Evolutionary conservation across 2,888 invertebrate species (phyloP), one percentile per base, ranked within the genome.

Genomic region (Theretra japonica): DNA sequence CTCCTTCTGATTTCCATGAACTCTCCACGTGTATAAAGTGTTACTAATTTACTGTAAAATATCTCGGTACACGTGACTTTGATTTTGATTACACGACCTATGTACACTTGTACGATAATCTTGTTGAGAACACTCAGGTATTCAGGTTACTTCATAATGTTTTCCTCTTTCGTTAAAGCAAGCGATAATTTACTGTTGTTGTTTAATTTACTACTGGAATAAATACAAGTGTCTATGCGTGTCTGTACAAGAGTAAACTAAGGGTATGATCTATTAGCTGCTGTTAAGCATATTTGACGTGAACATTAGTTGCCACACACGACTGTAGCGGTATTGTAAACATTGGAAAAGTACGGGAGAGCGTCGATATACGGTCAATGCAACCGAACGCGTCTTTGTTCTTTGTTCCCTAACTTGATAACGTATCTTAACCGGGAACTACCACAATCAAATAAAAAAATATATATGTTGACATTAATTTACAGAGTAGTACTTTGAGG

Each of bases 301-400:
- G 86, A 80, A 85, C 81, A 86, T 88, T 86, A 88, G 82, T 77
- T 80, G 74, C 75, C 79, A 86, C 81, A 83, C 84, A 83, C 80
- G 83, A 80, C 83, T 77, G 78, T 77, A 79, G 79, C 77, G 75
- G 73, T 79, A 79, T 75, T 15, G 86, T 87, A 92, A 93, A 94
- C 88, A 92, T 86, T 80, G 94, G 94, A 94, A 94, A 94, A 94
- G 80, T 93, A 94, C 94, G 79, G 79, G 75, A 80, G 74, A 71
- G 72, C 68, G 74, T 75, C 75, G 73, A 68, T 69, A 75, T 56
- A 74, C 57, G 70, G 57, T 73, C 73, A 76, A 73, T 75, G 75
- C 74, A 70, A 70, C 74, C 70, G 60, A 69, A 21, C 70, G 33
- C 65, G 73, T 71, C 73, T 76, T 80, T 79, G 77, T 80, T 72